phyloP scores from a whole-genome alignment of 2,113 vertebrate species.

The Cottus gobio region DNA sequence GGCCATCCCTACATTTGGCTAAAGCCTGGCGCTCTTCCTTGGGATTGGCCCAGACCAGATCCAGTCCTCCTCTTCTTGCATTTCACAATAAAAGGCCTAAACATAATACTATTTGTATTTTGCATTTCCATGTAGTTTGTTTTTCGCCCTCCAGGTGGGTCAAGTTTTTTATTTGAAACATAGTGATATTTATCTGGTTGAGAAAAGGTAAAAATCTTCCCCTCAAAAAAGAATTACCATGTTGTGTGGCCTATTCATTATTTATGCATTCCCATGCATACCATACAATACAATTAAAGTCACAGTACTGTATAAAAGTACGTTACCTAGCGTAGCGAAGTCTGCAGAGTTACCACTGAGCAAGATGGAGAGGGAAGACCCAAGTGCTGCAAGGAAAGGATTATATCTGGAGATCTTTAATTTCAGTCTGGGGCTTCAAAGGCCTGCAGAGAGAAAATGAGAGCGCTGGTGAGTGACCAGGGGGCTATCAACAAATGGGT shows the following conservation, averaged over 20 bases:
- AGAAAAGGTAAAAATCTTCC: not conserved
- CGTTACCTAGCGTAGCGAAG: slow-evolving; percentile 8
- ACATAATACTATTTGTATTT: not conserved
- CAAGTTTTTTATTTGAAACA: no score
- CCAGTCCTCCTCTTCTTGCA: not conserved
- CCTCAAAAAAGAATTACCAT: not conserved
- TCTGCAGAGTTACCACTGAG: slow-evolving; percentile 62
- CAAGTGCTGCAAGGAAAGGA: slow-evolving; percentile 57
- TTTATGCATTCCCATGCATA: not conserved
- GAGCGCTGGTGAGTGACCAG: slow-evolving; percentile 74
- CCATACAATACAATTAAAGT: not conserved
- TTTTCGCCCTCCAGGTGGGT: no score
- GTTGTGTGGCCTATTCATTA: not conserved
- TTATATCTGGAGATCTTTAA: slow-evolving; percentile 81
- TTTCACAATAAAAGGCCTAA: not conserved
- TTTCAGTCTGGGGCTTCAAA: slow-evolving; percentile 80
- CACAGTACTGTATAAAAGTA: not conserved
- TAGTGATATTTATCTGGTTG: not conserved
- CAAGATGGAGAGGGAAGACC: slow-evolving; percentile 51
- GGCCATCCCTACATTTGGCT: not conserved
- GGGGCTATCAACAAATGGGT: slow-evolving; percentile 73
- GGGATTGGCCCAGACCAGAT: not conserved
- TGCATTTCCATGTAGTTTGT: no score
- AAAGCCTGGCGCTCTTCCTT: no score
- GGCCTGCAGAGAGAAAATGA: slow-evolving; percentile 74